Evolutionary conservation across 2,888 invertebrate species (phyloP).

Genomic region (Drosophila bunnanda): DNA sequence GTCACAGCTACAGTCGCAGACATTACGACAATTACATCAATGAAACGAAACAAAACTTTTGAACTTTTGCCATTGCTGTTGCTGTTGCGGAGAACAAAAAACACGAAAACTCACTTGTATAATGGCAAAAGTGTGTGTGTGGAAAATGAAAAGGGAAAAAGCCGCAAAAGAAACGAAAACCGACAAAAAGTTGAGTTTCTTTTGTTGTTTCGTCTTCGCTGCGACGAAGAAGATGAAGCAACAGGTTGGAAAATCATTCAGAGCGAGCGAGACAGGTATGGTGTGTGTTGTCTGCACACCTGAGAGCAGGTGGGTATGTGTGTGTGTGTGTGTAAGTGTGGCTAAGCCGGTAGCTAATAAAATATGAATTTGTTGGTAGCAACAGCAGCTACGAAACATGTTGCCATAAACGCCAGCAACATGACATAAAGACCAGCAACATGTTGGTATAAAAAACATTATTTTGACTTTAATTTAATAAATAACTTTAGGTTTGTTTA

Average conservation of each 20-base stretch:
- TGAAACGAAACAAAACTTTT: conserved; percentile 39
- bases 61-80: conserved; percentile 25
- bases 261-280: conserved; percentile 26
- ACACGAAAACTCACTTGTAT: conserved; percentile 51
- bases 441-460: background rate
- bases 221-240: conserved; percentile 52
- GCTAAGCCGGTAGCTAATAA: conserved; percentile 29
- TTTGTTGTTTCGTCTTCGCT: conserved; percentile 31
- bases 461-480: background rate
- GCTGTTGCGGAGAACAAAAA: conserved; percentile 31
- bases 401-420: conserved; percentile 5
- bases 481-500: no score
- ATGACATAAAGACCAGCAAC: background rate
- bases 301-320: conserved; percentile 1
- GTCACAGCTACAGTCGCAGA: conserved; percentile 5
- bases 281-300: conserved; percentile 19
- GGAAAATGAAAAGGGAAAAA: conserved; percentile 37
- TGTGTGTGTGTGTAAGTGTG: background rate
- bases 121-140: conserved; percentile 55
- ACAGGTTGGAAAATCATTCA: conserved; percentile 46
- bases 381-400: conserved; percentile 8
- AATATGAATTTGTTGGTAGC: conserved; percentile 13
- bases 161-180: conserved; percentile 42
- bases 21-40: conserved; percentile 45
- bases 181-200: conserved; percentile 38